Evolutionary conservation across 2,888 invertebrate species (phyloP), one percentile per base, ranked within the genome.

Genomic region (Parnassius mnemosyne): DNA sequence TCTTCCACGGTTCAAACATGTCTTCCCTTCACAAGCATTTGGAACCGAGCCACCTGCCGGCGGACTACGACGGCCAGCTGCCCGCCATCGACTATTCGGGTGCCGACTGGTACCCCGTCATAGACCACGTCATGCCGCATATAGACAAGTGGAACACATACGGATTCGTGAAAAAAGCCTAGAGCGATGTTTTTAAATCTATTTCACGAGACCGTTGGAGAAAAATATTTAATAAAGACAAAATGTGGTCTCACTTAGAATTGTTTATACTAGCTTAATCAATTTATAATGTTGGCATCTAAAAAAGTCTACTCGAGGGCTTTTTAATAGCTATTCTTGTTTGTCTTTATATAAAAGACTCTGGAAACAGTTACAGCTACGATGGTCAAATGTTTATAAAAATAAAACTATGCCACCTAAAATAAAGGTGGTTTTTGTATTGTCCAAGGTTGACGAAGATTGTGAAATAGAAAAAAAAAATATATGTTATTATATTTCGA

Each of bases 1-100:
- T 93, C 87, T 96, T 97, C 94, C 97, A 97, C 81, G 96, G 96
- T 12, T 92, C 92, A 64, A 95, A 97, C 77, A 96, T 96, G 96
- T 77, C 93, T 44, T 94, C 94, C 0, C 92, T 97, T 5, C 97
- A 97, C 79, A 93, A 94, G 78, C 92, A 95, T 82, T 80, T 97
- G 70, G 90, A 92, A 0, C 93, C 95, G 0, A 92, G 93, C 43
- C 93, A 94, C 77, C 81, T 97, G 69, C 97, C 97, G 0, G 89
- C 92, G 51, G 94, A 96, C 84, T 97, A 96, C 80, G 96, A 94
- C 65, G 97, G 97, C 44, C 85, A 92, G 58, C 80, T 95, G 50
- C 95, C 96, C 0, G 93, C 93, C 75, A 95, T 97, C 64, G 92
- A 96, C 84, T 97, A 97, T 81, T 92, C 93, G 34, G 95, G 95